Percentiles rank a stretch among this genome's conserved stretches.
Evolutionary conservation across 2,797 vertebrate genomes (phyloP).

Genomic region (Rachycentron canadum): DNA sequence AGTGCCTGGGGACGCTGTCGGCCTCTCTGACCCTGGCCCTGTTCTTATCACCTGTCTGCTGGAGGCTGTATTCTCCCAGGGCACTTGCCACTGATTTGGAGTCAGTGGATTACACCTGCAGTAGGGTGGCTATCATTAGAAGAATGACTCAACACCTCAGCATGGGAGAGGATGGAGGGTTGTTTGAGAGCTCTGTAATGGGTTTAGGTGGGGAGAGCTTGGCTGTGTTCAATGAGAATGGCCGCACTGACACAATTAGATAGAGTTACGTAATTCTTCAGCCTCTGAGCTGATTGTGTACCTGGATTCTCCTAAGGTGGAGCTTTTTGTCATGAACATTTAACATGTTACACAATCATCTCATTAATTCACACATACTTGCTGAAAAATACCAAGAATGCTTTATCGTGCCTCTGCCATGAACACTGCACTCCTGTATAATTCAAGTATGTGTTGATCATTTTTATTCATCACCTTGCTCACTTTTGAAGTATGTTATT

Average conservation of each 20-base stretch:
- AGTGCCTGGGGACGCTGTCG: conserved; percentile 57
- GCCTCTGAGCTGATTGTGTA: conserved; percentile 39
- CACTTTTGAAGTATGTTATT: background rate
- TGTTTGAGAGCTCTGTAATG: conserved; percentile 46
- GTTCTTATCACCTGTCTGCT: conserved; percentile 69
- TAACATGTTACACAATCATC: conserved; percentile 7
- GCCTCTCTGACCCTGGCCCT: conserved; percentile 58
- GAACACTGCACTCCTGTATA: background rate
- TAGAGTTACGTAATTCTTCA: conserved; percentile 47
- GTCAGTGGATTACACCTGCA: conserved; percentile 72
- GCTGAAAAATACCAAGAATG: background rate
- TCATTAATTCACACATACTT: conserved; percentile 19
- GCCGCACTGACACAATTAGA: conserved; percentile 54
- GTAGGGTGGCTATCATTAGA: conserved; percentile 67
- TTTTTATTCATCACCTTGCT: background rate
- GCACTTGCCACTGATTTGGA: conserved; percentile 47
- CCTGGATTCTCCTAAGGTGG: conserved; percentile 16
- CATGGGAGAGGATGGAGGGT: conserved; percentile 32
- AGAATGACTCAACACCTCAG: conserved; percentile 63
- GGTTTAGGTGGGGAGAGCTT: conserved; percentile 49
- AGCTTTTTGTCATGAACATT: conserved; percentile 10
- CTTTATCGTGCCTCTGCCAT: background rate
- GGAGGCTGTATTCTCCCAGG: conserved; percentile 50
- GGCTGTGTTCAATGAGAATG: conserved; percentile 45
- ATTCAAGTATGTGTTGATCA: background rate